Percentiles rank a stretch among this genome's conserved stretches.
These are phyloP conservation scores for Brevimyrus niger DNA, from an alignment of 2,113 vertebrate species.

Conservation along the genomic window DNA sequence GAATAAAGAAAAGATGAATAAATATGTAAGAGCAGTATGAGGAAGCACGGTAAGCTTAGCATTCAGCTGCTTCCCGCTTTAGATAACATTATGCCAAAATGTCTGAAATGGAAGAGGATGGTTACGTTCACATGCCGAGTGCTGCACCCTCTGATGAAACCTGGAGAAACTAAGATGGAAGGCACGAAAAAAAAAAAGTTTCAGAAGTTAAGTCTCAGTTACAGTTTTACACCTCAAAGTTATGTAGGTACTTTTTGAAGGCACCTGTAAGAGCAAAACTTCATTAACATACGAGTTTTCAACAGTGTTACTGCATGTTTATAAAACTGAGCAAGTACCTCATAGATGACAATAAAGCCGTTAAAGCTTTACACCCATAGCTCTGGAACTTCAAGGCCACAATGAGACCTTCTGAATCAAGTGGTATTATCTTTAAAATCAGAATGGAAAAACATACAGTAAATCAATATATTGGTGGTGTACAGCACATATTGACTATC, in stretches of 20 bases:
- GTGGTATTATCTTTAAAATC: neutral
- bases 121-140: neutral
- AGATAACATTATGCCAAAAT: neutral
- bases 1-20: neutral
- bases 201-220: neutral
- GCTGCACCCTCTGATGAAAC: neutral
- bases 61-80: neutral
- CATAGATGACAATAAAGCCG: neutral
- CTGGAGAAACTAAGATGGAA: slow-evolving; percentile 5
- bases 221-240: neutral
- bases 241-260: neutral
- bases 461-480: neutral
- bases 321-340: neutral
- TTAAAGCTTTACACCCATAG: neutral
- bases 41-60: neutral
- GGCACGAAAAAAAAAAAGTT: neutral
- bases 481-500: neutral
- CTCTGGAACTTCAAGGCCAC: neutral
- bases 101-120: neutral
- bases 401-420: neutral
- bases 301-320: neutral
- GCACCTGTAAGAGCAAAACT: neutral
- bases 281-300: neutral
- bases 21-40: neutral
- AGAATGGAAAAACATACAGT: neutral